Evolutionary conservation across 2,888 invertebrate genomes (phyloP), one percentile per base, ranked within the genome.

Genomic region (Leptinotarsa rubiginosa): DNA sequence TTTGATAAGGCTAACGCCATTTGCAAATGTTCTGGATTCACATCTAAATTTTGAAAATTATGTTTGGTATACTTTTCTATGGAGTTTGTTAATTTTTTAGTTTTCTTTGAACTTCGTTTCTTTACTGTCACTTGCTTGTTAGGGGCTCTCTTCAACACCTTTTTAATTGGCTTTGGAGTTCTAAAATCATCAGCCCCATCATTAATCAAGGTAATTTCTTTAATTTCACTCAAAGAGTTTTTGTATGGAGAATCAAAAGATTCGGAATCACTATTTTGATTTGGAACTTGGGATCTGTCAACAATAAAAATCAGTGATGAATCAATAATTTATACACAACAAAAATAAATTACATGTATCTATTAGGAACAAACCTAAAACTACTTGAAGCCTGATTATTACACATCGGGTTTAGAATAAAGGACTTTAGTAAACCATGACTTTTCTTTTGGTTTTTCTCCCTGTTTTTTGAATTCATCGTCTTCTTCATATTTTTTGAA

Each of bases 1-100:
- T 90, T 91, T 3, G 93, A 93, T 74, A 93, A 84, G 16, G 92
- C 92, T 79, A 93, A 88, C 62, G 93, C 93, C 85, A 93, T 82
- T 84, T 93, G 92, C 76, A 93, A 86, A 79, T 93, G 91, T 81
- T 93, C 92, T 0, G 91, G 87, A 87, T 92, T 91, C 65, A 92
- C 87, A 84, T 92, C 92, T 69, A 88, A 81, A 86, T 87, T 77
- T 86, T 82, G 74, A 88, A 91, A 75, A 89, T 88, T 82, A 83
- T 86, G 81, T 87, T 88, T 87, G 88, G 89, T 76, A 87, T 88
- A 83, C 81, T 89, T 89, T 22, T 86, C 79, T 70, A 89, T 78
- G 62, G 89, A 81, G 62, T 82, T 75, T 81, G 81, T 67, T 81
- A 86, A 76, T 84, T 88, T 76, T 79, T 67, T 77, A 77, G 62